Percentiles rank a stretch among this genome's conserved stretches.
Evolutionary conservation across 2,888 invertebrate species (phyloP).

Genomic region (Tigriopus californicus): DNA sequence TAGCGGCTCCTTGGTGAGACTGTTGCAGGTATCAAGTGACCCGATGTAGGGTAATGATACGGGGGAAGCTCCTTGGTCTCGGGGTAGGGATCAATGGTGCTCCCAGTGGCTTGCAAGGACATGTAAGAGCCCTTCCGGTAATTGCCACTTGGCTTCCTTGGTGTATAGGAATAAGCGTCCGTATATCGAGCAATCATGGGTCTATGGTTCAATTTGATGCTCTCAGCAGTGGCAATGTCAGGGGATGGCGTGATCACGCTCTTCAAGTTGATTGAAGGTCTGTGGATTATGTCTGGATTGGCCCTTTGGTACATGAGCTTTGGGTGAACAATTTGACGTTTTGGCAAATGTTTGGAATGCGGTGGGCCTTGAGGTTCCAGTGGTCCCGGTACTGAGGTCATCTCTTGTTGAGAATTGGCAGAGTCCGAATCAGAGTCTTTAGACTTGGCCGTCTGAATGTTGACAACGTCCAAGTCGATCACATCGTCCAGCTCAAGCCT

Average conservation of each 20-base stretch:
- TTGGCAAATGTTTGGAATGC: not conserved
- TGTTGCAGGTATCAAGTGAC: not conserved
- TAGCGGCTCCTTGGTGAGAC: not conserved
- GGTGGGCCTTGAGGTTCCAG: too few relatives aligned
- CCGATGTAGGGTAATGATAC: not conserved
- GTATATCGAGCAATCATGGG: conserved; percentile 3
- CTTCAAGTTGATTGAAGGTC: conserved; percentile 9
- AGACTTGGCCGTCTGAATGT: not conserved
- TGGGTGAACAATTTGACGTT: conserved; percentile 5
- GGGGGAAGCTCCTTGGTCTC: conserved; percentile 4
- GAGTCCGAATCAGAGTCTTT: not conserved
- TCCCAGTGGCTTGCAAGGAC: too few relatives aligned
- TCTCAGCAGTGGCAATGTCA: not conserved
- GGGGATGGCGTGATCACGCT: not conserved
- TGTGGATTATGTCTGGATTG: not conserved
- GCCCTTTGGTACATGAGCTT: conserved; percentile 3
- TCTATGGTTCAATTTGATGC: not conserved
- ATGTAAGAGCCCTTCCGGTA: too few relatives aligned
- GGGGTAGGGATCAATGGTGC: not conserved
- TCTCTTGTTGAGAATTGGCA: not conserved
- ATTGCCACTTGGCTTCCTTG: too few relatives aligned
- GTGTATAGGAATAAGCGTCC: not conserved
- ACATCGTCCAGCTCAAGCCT: conserved; percentile 7
- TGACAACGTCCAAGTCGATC: not conserved
- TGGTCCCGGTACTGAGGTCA: too few relatives aligned